Evolutionary conservation across 2,797 vertebrate species (phyloP), one percentile per base, ranked within the genome.

Genomic region (Epinephelus awoara): DNA sequence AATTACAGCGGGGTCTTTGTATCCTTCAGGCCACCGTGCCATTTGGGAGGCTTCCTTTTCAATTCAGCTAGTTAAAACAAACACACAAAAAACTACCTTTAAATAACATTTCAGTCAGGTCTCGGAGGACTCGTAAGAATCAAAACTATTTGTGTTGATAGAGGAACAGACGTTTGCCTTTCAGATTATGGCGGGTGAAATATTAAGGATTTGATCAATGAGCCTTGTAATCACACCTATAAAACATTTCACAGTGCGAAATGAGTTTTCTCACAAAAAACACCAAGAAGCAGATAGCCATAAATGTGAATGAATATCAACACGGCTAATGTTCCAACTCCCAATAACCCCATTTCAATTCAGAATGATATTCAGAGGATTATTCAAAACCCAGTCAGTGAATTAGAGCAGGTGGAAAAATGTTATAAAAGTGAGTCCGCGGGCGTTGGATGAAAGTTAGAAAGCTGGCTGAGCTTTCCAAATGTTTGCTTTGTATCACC

Each of bases 131-230:
- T 81, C 50, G 8, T 79, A 80, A 72, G 71, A 68, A 78, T 47
- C 47, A 1, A 49, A 78, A 67, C 67, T 58, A 62, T 75, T 80
- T 74, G 54, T 25, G 65, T 40, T 68, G 52, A 85, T 78, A 55
- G 79, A 79, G 59, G 62, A 75, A 62, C 52, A 65, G 79, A 69
- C 1, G 73, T 74, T 75, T 81, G 55, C 62, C 52, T 79, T 65
- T 69, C 54, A 69, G 72, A 81, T 80, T 55, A 72, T 17, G 19
- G 44, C 4, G 73, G 72, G 42, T 74, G 46, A 83, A 81, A 79
- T 79, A 76, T 82, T 79, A 63, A 79, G 65, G 70, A 86, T 88
- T 82, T 77, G 75, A 86, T 87, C 84, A 77, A 84, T 84, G 84
- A 84, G 72, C 75, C 84, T 78, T 67, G 81, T 85, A 89, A 88